Conservation (phyloP, 2,888 invertebrate genomes). For the Plagiodera versicolora region DNA sequence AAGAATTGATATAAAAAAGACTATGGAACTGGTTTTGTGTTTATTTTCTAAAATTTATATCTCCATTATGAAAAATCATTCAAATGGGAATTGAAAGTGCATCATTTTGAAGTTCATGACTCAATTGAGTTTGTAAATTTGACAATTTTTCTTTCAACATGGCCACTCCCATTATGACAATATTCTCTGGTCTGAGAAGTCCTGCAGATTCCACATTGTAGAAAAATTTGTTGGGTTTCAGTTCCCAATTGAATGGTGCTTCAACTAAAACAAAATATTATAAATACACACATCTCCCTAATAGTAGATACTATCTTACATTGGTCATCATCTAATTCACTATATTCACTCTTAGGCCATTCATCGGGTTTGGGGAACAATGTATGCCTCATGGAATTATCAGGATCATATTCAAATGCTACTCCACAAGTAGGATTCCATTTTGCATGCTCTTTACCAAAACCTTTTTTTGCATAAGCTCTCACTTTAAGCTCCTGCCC, state of each 20-base stretch:
- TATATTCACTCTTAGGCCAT: slow-evolving; percentile 98
- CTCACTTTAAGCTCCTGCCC: slow-evolving; percentile 89
- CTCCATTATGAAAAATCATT: neutral
- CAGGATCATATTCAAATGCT: slow-evolving; percentile 99
- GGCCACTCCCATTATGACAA: slow-evolving; percentile 92
- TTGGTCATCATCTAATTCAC: slow-evolving; percentile 89
- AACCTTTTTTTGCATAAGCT: slow-evolving; percentile 93
- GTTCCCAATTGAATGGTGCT: slow-evolving; percentile 91
- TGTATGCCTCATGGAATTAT: slow-evolving; percentile 95
- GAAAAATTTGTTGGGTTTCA: slow-evolving; percentile 96
- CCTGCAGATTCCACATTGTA: slow-evolving; percentile 97
- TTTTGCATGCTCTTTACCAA: slow-evolving; percentile 99
- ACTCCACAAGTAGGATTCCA: slow-evolving; percentile 99
- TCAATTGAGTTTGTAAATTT: slow-evolving; percentile 90
- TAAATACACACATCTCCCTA: slow-evolving; percentile 4
- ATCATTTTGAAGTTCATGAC: slow-evolving; percentile 84
- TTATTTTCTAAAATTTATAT: slow-evolving; percentile 1
- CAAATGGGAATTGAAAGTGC: slow-evolving; percentile 67
- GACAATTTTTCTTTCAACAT: slow-evolving; percentile 93
- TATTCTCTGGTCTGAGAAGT: slow-evolving; percentile 92
- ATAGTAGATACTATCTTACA: slow-evolving; percentile 57
- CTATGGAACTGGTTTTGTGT: neutral
- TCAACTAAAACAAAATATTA: slow-evolving; percentile 62
- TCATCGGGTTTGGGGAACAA: slow-evolving; percentile 95
- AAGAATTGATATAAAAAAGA: neutral